Evolutionary conservation across 2,888 invertebrate species (phyloP).

Genomic region (Clanis bilineata): DNA sequence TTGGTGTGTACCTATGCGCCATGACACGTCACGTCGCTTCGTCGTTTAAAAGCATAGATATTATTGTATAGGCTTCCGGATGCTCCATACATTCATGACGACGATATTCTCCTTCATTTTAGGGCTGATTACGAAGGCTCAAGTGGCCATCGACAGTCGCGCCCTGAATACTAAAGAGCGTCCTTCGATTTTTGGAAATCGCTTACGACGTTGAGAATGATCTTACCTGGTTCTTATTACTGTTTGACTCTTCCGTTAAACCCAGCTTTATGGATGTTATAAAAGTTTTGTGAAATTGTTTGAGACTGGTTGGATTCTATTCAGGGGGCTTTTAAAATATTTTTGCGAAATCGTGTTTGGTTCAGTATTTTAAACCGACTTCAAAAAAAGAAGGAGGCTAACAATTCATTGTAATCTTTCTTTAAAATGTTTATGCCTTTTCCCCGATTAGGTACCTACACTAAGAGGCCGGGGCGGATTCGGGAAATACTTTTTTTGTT

Average conservation of each 20-base stretch:
- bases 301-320: not conserved
- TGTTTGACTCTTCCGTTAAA: not conserved
- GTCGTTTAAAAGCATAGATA: not conserved
- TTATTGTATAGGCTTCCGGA: not conserved
- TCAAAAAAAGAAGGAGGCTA: too few species aligned
- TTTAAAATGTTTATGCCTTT: too few species aligned
- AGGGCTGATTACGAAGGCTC: slow-evolving; percentile 13
- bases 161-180: slow-evolving; percentile 13
- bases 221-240: slow-evolving; percentile 11
- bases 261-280: not conserved
- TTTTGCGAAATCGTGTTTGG: too few species aligned
- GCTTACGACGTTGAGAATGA: slow-evolving; percentile 7
- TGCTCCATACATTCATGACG: not conserved
- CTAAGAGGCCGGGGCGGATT: too few species aligned
- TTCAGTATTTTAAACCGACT: too few species aligned
- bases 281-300: not conserved
- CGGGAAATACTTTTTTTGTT: too few species aligned
- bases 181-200: slow-evolving; percentile 13
- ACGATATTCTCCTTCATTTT: not conserved
- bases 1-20: not conserved
- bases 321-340: not conserved
- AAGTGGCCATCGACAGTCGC: slow-evolving; percentile 6
- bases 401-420: too few species aligned
- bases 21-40: not conserved
- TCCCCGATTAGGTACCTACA: too few species aligned